Evolutionary conservation across 1,140 invertebrate species (phyloP), one percentile per base, ranked within the genome.

Genomic region (Lordiphosa clarofinis): DNA sequence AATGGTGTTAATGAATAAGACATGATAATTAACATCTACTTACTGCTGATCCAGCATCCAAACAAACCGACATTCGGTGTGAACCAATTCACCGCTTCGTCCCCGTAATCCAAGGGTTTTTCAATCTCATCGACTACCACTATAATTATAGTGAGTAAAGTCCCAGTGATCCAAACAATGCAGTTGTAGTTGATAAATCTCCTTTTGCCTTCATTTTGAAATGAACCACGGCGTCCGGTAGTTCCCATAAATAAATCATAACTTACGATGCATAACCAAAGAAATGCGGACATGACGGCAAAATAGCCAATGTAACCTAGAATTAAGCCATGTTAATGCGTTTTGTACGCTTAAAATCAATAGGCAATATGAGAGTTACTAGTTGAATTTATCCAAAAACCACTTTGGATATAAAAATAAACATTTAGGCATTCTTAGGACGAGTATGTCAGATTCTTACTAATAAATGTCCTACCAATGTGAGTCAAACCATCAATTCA

Each of bases 241-340:
- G 56, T 93, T 48, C 94, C 94, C 72, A 91, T 91, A 91, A 92
- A 95, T 39, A 94, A 91, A 75, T 95, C 94, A 64, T 93, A 92
- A 58, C 94, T 93, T 90, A 95, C 94, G 5, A 94, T 91, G 71
- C 92, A 93, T 64, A 95, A 92, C 94, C 94, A 96, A 55, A 93
- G 92, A 84, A 95, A 95, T 50, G 93, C 92, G 1, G 92, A 89
- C 63, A 95, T 90, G 75, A 94, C 93, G 44, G 92, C 91, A 88
- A 93, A 94, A 87, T 95, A 94, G 13, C 93, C 90, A 65, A 91
- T 89, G 58, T 93, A 91, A 2, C 92, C 93, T 75, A 58, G 21
- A 56, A 28, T 11, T 19, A n/a, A 19, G 19, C 0, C 19, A 19
- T 19, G 19, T 3, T 19, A 19, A 3, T 3, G 19, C 19, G 19